Conservation (phyloP, 1,140 invertebrate genomes). For the Brachionus angularis region DNA sequence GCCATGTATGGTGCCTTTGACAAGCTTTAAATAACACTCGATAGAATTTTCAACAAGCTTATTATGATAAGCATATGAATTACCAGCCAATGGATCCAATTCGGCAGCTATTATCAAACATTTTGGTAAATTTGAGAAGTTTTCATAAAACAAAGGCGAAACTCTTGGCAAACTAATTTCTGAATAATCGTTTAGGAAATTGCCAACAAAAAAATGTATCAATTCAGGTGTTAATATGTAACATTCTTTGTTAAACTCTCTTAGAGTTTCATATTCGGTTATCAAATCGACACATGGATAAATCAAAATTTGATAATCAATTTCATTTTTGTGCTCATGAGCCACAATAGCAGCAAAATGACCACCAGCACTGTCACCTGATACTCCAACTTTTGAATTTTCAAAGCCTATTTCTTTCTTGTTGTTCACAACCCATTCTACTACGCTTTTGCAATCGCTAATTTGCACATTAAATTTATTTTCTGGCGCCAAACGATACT, state of each 20-base stretch:
- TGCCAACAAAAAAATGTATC: constrained; percentile 24
- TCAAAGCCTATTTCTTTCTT: neutral
- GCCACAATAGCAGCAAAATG: constrained; percentile 19
- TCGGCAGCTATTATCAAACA: constrained; percentile 24
- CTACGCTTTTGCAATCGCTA: neutral
- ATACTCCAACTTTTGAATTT: neutral
- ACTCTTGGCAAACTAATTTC: neutral
- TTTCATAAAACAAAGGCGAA: constrained; percentile 17
- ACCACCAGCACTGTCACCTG: constrained; percentile 41
- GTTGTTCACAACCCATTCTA: constrained; percentile 21
- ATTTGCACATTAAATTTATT: neutral
- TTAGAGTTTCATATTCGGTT: neutral
- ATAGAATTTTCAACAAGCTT: constrained; percentile 1
- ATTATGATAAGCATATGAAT: neutral
- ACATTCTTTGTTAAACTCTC: neutral
- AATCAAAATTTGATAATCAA: constrained; percentile 25
- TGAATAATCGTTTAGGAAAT: constrained; percentile 7
- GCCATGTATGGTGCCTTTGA: constrained; percentile 33
- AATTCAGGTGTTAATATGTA: constrained; percentile 9
- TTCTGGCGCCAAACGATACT: constrained; percentile 39
- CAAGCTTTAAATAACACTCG: neutral
- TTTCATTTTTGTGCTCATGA: constrained; percentile 5
- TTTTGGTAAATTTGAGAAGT: constrained; percentile 7
- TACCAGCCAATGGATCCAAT: constrained; percentile 4
- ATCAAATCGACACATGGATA: constrained; percentile 40